Evolutionary conservation across 2,888 invertebrate genomes (phyloP), one percentile per base, ranked within the genome.

Genomic region (Eristalinus aeneus): DNA sequence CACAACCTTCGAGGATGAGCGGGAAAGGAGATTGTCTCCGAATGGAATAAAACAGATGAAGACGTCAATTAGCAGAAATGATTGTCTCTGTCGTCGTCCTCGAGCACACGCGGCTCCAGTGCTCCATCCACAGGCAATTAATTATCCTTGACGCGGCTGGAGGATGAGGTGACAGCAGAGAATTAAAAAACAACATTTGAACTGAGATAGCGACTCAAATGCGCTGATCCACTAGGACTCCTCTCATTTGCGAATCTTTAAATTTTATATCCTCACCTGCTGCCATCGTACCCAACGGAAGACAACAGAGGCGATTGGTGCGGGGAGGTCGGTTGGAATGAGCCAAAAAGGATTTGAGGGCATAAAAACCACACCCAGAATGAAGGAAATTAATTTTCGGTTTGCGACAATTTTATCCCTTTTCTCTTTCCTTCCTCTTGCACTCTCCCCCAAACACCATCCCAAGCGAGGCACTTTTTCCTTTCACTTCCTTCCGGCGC

Each of bases 111-210:
- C n/a, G 39, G 5, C n/a, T 2, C 39, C 1, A 11, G 4, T 39
- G 12, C 34, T 31, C 65, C 31, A 23, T 23, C 65, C 65, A 53
- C 60, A 64, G 76, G 54, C 76, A 85, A 85, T 80, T 85, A 85
- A 80, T 76, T 85, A 85, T 85, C 80, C 76, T 73, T 80, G 63
- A 4, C 12, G 39, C 12, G 16, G 4, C n/a, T 16, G 12, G n/a
- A 39, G 39, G 39, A 0, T 12, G 3, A n/a, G 39, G n/a, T 39
- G 39, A 39, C 39, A 39, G 39, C 12, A 16, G 39, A 39, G 76
- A 85, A 85, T 85, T 85, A 85, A 85, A 85, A 76, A 72, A 72
- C 80, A 85, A 85, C 85, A 85, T 68, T 58, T 54, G 61, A 75
- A 20, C 71, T 56, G 46, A 67, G 36, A 27, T 34, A 74, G 36